Base-by-base conservation (phyloP, 2,113 vertebrate genomes). In the Zapus hudsonius region DNA sequence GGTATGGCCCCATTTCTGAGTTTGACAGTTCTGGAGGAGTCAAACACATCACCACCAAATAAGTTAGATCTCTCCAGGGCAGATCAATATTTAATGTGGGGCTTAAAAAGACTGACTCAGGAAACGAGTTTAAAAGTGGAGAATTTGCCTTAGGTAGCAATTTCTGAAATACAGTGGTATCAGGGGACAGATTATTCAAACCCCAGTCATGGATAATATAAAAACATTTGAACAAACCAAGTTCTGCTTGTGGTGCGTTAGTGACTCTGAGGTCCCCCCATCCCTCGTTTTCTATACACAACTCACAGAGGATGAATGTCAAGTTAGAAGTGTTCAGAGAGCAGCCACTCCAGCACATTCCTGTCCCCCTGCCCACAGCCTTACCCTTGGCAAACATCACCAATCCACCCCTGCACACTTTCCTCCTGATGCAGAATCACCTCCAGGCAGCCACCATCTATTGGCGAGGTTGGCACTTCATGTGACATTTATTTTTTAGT, bases 71-170 rank as follows among this genome's bases (percentile, higher is more conserved):
- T 98, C 97, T 95, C 97, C 25, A 80, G 97, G 98, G 97, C 52
- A 97, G 97, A 98, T 98, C 98, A 98, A 98, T 98, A 98, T 98
- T 98, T 98, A 98, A 98, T 98, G 97, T 97, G 95, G 97, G 98
- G 97, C 97, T 98, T 98, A 97, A 98, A 96, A 97, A 98, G 97
- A 97, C 96, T 96, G 94, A 97, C 98, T 98, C 13, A 96, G 97
- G 97, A 98, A 97, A 98, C 97, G 98, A 93, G 70, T 98, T 98
- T 97, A 96, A 98, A 98, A 98, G 94, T 81, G 96, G 97, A 98
- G 97, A 95, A 95, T 96, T 98, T 97, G 97, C 98, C 94, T 93
- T 97, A 98, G 98, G 98, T 98, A 97, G 98, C 97, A 97, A 97
- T 98, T 98, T 98, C 98, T 91, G 85, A 97, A 95, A 92, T 92